Percentiles rank a stretch among this genome's conserved stretches.
Conservation (phyloP, 2,113 vertebrate genomes). For the Chaetops frenatus region DNA sequence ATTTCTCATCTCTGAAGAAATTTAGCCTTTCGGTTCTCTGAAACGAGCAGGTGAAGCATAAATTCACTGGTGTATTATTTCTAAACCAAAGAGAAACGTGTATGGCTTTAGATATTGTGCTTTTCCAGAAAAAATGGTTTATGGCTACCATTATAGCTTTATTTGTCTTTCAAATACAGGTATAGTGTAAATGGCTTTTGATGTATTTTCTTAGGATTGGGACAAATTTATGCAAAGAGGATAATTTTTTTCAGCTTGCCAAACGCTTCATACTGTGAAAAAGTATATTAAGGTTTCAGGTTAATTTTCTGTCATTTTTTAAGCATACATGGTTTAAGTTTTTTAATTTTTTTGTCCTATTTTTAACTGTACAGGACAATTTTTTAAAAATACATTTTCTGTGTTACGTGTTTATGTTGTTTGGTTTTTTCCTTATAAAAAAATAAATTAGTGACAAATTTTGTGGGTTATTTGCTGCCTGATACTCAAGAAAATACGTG, state of each 20-base stretch:
- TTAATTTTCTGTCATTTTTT: not conserved
- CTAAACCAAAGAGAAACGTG: not conserved
- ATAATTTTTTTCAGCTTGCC: not conserved
- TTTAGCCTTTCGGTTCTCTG: not conserved
- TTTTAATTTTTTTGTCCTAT: not conserved
- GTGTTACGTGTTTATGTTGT: not conserved
- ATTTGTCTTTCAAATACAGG: not conserved
- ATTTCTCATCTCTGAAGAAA: constrained; percentile 8
- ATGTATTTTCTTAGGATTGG: not conserved
- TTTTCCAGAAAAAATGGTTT: not conserved
- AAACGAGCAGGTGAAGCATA: not conserved
- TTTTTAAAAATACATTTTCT: not conserved
- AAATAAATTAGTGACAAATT: not conserved
- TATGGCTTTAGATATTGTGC: not conserved
- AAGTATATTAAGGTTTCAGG: not conserved
- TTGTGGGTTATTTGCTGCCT: not conserved
- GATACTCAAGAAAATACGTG: not conserved
- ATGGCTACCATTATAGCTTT: not conserved
- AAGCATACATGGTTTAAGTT: not conserved
- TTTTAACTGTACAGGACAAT: not conserved
- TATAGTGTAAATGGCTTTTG: not conserved
- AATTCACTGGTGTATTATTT: not conserved
- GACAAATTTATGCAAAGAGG: not conserved
- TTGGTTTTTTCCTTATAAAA: not conserved
- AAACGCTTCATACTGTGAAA: not conserved